Evolutionary conservation across 2,797 vertebrate genomes (phyloP).

Genomic region (Muscicapa comitata): DNA sequence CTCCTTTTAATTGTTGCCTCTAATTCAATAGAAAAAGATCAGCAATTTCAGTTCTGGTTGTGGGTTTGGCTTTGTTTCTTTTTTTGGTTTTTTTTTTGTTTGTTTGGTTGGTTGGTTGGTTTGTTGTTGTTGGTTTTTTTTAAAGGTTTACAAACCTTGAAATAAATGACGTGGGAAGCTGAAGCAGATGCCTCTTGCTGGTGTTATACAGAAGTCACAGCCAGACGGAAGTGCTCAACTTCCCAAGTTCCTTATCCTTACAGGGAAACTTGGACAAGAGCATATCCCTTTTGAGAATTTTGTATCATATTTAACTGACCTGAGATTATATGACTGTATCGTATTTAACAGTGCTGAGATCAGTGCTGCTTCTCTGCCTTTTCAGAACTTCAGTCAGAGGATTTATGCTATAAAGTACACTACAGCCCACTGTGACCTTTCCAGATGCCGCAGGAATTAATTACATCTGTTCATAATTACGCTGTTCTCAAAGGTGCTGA

Average conservation of each 20-base stretch:
- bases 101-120: too few relatives aligned
- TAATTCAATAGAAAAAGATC: not conserved
- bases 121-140: too few relatives aligned
- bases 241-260: not conserved
- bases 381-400: not conserved
- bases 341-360: not conserved
- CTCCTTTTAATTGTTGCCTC: not conserved
- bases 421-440: not conserved
- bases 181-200: not conserved
- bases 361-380: not conserved
- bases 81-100: not conserved
- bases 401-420: not conserved
- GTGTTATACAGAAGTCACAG: not conserved
- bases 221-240: not conserved
- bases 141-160: not conserved
- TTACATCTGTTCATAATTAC: rapidly evolving
- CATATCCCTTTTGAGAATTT: not conserved
- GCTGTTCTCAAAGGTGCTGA: not conserved
- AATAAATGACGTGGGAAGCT: not conserved
- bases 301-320: not conserved
- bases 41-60: not conserved
- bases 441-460: not conserved
- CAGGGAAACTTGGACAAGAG: not conserved
- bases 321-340: not conserved
- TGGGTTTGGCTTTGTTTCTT: not conserved